Evolutionary conservation across 2,888 invertebrate genomes (phyloP), one percentile per base, ranked within the genome.

Genomic region (Lycophotia porphyrea): DNA sequence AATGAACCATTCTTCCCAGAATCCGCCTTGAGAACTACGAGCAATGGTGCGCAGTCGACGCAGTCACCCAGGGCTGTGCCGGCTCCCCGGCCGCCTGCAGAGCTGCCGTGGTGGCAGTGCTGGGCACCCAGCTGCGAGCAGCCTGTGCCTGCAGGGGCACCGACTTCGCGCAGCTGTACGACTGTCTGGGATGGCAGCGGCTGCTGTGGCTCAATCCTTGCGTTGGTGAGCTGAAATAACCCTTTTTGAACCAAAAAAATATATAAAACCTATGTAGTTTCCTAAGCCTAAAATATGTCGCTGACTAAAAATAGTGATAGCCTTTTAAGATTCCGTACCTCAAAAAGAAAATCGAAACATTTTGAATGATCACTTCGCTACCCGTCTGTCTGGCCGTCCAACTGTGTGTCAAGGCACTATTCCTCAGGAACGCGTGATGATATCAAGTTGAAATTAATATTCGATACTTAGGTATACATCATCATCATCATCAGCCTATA

Each of bases 181-280:
- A 98, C 91, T 99, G 99, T 89, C 97, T 99, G 0, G 99, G 98
- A 71, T 99, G 99, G 99, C 98, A 99, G 90, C 94, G 99, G 78
- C 97, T 99, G 60, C 97, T 99, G 58, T 99, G 99, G 99, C 97
- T 99, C 79, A 99, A 99, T 94, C 98, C 99, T 71, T 99, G 99
- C 94, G 99, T 99, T 88, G 98, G 99, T 99, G 94, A 97, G 98
- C 71, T 74, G 61, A 63, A 15, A 58, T 68, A 21, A n/a, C 21
- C 15, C 15, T 74, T 55, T 8, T 64, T 1, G 2, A 73, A 31
- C n/a, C 18, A 11, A 24, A 47, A 18, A 24, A 49, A n/a, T n/a
- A n/a, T n/a, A n/a, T n/a, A n/a, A n/a, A n/a, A n/a, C 13, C 11
- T n/a, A n/a, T 27, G n/a, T 55, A 27, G 27, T 27, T 27, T 27